Conservation (phyloP, 2,888 invertebrate species). For the Hartigia nigra region DNA sequence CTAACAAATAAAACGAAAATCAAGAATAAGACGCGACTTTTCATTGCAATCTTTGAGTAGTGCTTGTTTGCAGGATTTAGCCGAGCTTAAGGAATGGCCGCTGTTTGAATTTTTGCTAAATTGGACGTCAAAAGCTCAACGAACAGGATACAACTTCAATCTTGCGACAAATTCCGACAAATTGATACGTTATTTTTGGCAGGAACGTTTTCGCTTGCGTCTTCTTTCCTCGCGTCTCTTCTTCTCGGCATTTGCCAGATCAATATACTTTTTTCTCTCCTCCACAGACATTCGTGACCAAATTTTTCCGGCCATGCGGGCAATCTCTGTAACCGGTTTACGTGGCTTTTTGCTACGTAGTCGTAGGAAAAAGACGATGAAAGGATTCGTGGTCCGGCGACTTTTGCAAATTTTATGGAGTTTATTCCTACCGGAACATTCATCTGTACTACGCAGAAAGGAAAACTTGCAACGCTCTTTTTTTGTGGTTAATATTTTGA, state of each 20-base stretch:
- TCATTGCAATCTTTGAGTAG: neutral
- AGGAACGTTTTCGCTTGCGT: constrained; percentile 27
- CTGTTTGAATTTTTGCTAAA: neutral
- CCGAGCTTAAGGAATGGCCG: neutral
- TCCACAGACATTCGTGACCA: constrained; percentile 53
- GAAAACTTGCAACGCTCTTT: constrained; percentile 20
- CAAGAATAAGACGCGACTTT: constrained; percentile 23
- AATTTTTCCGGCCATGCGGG: constrained; percentile 53
- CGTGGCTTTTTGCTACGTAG: constrained; percentile 50
- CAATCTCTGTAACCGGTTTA: constrained; percentile 49
- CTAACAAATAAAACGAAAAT: constrained; percentile 65
- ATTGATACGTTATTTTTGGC: neutral
- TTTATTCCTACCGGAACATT: constrained; percentile 15
- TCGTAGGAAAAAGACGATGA: constrained; percentile 55
- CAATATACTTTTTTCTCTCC: constrained; percentile 56
- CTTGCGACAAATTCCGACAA: neutral
- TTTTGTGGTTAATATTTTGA: neutral
- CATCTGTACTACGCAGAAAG: constrained; percentile 48
- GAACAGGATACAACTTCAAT: neutral
- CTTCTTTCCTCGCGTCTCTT: constrained; percentile 43
- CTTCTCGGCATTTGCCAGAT: constrained; percentile 55
- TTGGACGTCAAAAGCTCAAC: neutral
- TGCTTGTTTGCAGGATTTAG: too few species aligned
- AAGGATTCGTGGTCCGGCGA: constrained; percentile 53
- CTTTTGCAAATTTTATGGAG: constrained; percentile 7